Evolutionary conservation across 2,113 vertebrate genomes (phyloP).

Genomic region (Microcebus ravelobensis): DNA sequence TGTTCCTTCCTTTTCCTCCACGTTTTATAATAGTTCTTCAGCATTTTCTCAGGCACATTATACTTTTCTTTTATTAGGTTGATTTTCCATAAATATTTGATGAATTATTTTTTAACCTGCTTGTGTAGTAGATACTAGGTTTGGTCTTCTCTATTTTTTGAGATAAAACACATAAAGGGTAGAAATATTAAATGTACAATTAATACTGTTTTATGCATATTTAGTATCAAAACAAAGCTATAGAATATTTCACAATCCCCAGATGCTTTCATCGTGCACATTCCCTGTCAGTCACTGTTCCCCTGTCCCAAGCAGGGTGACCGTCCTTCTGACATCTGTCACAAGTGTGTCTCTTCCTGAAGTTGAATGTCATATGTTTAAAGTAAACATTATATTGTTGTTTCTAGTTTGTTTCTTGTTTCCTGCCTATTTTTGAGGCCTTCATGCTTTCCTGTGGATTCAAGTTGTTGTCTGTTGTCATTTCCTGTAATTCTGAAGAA

Average conservation of each 20-base stretch:
- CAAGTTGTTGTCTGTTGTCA: background rate
- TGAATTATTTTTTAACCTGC: background rate
- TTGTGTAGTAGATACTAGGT: background rate
- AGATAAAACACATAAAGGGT: background rate
- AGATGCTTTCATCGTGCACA: background rate
- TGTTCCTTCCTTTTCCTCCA: background rate
- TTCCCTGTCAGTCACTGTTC: background rate
- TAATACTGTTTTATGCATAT: background rate
- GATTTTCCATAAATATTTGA: background rate
- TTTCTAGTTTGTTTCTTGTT: background rate
- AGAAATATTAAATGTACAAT: background rate
- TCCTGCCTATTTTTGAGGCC: background rate
- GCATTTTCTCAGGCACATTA: background rate
- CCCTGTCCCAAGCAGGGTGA: background rate
- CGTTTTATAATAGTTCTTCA: background rate
- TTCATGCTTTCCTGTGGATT: background rate
- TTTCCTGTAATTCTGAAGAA: background rate
- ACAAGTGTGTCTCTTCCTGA: background rate
- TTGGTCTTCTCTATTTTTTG: background rate
- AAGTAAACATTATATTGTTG: background rate
- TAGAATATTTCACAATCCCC: background rate
- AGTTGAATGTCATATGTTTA: background rate
- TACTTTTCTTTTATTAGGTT: background rate
- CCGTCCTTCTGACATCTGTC: background rate
- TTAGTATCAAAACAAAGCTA: accelerated